Conservation (phyloP, 2,113 vertebrate species). For the Addax nasomaculatus region DNA sequence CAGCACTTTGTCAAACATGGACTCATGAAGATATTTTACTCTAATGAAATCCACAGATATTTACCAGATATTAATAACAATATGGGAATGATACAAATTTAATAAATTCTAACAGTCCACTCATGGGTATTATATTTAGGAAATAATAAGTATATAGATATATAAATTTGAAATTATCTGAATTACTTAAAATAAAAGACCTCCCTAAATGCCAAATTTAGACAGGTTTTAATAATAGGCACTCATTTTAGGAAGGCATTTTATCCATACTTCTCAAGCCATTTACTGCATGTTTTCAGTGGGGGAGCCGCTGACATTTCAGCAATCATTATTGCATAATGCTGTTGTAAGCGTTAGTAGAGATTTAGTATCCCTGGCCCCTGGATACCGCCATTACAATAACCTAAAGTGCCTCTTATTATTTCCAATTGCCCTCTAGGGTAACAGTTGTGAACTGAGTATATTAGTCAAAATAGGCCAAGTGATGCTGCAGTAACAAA, state of each 20-base stretch:
- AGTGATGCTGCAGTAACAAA: background rate
- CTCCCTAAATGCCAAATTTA: background rate
- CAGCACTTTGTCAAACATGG: background rate
- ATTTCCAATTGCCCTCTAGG: background rate
- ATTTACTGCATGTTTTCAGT: background rate
- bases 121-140: background rate
- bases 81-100: background rate
- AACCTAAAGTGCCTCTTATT: background rate
- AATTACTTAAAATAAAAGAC: slow-evolving; percentile 25
- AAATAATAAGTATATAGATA: background rate
- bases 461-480: background rate
- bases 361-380: background rate
- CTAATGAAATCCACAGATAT: slow-evolving; percentile 15
- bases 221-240: background rate
- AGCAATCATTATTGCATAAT: background rate
- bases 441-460: background rate
- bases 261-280: background rate
- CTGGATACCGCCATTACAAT: background rate
- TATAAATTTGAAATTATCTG: background rate
- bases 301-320: background rate
- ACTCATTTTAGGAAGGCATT: background rate
- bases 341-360: background rate
- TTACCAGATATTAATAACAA: background rate
- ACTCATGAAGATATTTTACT: background rate
- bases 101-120: background rate